These are phyloP conservation scores for Xiphorhynchus elegans DNA, from an alignment of 2,113 vertebrate species.

Conservation along the genomic window DNA sequence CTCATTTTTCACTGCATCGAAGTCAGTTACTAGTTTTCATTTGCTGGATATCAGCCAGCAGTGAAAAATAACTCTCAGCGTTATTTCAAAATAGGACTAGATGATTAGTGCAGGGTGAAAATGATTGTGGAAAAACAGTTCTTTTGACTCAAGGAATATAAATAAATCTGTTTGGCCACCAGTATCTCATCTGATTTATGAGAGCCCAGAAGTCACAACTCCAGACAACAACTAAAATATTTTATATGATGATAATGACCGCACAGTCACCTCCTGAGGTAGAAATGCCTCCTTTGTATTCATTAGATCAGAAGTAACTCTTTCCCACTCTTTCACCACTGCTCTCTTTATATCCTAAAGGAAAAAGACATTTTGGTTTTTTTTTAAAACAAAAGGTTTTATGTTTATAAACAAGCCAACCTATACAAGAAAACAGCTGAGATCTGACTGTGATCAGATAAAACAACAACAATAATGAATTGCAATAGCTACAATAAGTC, in stretches of 20 bases:
- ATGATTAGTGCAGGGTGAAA: neutral
- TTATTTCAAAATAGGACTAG: neutral
- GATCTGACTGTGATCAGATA: neutral
- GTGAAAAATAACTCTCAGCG: neutral
- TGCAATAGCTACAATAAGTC: neutral
- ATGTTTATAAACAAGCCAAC: neutral
- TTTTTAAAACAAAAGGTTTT: neutral
- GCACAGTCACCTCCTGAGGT: neutral
- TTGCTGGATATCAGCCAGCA: neutral
- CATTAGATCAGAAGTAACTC: constrained; percentile 1
- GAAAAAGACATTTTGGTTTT: neutral
- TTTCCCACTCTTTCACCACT: neutral
- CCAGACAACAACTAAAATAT: constrained; percentile 24
- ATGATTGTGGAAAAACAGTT: neutral
- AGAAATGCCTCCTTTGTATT: constrained; percentile 36
- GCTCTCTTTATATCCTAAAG: neutral
- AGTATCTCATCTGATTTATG: constrained; percentile 43
- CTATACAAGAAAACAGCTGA: neutral
- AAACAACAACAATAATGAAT: neutral
- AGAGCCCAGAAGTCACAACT: constrained; percentile 14
- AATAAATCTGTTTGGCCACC: neutral
- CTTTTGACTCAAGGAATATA: neutral
- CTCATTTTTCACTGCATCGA: neutral
- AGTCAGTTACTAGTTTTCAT: neutral
- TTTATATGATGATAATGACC: constrained; percentile 49